Evolutionary conservation across 2,113 vertebrate species (phyloP).

Genomic region (Callopanchax toddi): DNA sequence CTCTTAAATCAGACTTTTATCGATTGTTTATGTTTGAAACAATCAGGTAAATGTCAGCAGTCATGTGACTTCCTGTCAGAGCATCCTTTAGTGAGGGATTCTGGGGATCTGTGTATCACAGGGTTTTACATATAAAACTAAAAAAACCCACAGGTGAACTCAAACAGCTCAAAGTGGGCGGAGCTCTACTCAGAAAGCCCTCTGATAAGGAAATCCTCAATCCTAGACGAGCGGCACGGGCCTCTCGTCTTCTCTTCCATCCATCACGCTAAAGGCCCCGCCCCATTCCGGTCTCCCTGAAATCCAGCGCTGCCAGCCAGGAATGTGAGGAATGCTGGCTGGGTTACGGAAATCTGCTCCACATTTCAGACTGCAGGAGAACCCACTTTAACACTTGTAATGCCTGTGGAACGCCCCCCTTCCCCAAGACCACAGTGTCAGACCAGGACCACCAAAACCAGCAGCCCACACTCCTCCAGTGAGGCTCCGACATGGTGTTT

Average conservation of each 20-base stretch:
- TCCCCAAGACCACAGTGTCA: slow-evolving; percentile 11
- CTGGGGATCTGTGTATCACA: no score
- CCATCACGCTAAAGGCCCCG: slow-evolving; percentile 21
- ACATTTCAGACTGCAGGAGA: slow-evolving; percentile 72
- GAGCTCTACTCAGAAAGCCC: neutral
- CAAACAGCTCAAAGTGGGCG: no score
- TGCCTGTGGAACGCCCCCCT: no score
- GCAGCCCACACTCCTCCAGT: no score
- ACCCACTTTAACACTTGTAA: no score
- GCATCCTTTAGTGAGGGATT: no score
- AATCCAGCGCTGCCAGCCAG: slow-evolving; percentile 66
- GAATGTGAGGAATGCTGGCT: slow-evolving; percentile 77
- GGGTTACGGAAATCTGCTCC: slow-evolving; percentile 75
- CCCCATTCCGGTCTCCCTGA: slow-evolving; percentile 59
- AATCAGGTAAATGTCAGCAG: no score
- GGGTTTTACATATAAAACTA: no score
- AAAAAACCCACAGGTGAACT: no score
- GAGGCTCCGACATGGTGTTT: neutral
- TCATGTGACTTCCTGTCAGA: no score
- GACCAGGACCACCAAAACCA: slow-evolving; percentile 1
- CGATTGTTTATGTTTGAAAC: no score
- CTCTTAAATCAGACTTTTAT: no score
- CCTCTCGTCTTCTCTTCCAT: slow-evolving; percentile 16
- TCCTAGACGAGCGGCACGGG: neutral
- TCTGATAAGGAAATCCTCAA: neutral